Conservation (phyloP, 2,797 vertebrate species). For the Cryptoblepharus egeriae region DNA sequence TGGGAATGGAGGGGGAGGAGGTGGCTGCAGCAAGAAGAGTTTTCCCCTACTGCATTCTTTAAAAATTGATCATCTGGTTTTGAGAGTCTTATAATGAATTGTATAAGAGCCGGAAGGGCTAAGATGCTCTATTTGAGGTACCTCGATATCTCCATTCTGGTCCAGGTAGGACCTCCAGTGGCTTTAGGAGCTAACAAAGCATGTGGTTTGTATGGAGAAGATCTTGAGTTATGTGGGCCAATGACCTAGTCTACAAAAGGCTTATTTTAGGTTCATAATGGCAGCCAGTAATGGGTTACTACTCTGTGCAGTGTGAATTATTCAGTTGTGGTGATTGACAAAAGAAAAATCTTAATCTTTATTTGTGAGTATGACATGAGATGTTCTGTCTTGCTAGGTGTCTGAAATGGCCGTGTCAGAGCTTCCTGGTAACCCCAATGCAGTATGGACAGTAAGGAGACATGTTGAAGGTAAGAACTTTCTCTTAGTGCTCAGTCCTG, state of each 20-base stretch:
- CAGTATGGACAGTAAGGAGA: conserved; percentile 97
- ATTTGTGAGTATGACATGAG: neutral
- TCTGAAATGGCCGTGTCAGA: conserved; percentile 99
- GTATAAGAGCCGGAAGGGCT: no score
- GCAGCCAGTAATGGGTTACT: neutral
- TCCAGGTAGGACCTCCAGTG: no score
- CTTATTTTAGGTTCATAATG: no score
- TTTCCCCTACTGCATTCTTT: no score
- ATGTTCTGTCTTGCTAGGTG: conserved; percentile 79
- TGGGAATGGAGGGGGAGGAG: rapidly evolving
- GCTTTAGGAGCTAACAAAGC: no score
- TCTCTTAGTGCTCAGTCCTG: neutral
- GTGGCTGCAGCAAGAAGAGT: neutral
- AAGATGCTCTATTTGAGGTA: no score
- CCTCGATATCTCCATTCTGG: no score
- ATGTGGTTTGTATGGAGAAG: no score
- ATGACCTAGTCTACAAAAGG: no score
- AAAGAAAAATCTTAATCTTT: neutral
- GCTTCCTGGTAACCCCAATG: conserved; percentile 99
- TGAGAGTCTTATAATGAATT: no score
- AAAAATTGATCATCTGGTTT: no score
- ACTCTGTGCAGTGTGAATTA: neutral
- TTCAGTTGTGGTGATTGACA: neutral
- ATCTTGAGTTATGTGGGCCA: neutral
- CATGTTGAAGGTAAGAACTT: conserved; percentile 91